Percentiles rank a stretch among this genome's conserved stretches.
phyloP scores from a whole-genome alignment of 1,140 invertebrate genomes.

The Glossosoma conforme region DNA sequence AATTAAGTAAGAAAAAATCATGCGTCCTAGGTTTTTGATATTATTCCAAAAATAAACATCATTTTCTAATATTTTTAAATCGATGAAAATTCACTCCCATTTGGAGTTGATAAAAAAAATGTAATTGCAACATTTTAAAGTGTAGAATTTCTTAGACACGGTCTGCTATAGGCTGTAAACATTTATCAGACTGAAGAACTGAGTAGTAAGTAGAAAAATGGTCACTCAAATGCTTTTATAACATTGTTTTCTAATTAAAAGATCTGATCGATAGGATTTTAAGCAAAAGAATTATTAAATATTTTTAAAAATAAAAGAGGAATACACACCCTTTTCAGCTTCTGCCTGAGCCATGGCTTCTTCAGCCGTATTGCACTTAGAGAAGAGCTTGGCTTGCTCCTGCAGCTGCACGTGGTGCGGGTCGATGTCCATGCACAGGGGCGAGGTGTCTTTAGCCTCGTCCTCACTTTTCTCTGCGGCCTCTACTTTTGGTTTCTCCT shows the following conservation, averaged over 20 bases:
- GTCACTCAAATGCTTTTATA: too few relatives aligned
- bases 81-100: too few relatives aligned
- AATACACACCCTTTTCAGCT: constrained; percentile 35
- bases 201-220: too few relatives aligned
- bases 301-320: neutral
- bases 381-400: constrained; percentile 47
- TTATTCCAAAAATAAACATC: constrained; percentile 4
- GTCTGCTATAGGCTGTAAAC: too few relatives aligned
- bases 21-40: constrained; percentile 5
- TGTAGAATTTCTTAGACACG: too few relatives aligned
- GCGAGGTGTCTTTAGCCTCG: constrained; percentile 43
- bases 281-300: neutral
- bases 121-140: too few relatives aligned
- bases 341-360: constrained; percentile 27
- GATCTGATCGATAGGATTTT: too few relatives aligned
- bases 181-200: too few relatives aligned
- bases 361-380: constrained; percentile 39
- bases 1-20: constrained; percentile 12
- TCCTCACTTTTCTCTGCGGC: constrained; percentile 39
- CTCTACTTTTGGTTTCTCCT: constrained; percentile 32
- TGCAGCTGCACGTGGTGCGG: constrained; percentile 44
- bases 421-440: constrained; percentile 48
- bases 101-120: too few relatives aligned
- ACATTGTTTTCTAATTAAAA: too few relatives aligned
- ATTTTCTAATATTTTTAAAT: neutral